Conservation (phyloP, 1,140 invertebrate genomes). For the Saccostrea echinata region DNA sequence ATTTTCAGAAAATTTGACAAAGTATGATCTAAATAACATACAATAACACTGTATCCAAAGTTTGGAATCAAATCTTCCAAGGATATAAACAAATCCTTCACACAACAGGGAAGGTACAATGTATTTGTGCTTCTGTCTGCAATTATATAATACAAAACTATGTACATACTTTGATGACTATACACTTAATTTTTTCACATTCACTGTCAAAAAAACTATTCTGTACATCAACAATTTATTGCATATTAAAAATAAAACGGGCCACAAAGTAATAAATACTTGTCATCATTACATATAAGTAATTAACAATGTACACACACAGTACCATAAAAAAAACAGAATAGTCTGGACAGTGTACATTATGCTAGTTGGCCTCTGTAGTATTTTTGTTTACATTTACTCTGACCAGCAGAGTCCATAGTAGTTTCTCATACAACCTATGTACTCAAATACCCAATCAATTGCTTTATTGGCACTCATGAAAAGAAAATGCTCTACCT, state of each 20-base stretch:
- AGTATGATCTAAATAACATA: neutral
- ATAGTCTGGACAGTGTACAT: conserved; percentile 16
- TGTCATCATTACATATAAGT: conserved; percentile 1
- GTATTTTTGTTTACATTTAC: neutral
- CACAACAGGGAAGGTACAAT: neutral
- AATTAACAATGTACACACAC: conserved; percentile 30
- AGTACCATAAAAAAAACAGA: neutral
- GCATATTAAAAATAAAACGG: conserved; percentile 36
- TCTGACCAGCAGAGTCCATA: conserved; percentile 35
- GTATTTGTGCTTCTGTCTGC: conserved; percentile 17
- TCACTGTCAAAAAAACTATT: conserved; percentile 27
- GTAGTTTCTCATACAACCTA: neutral
- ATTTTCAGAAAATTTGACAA: neutral
- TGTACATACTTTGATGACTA: conserved; percentile 34
- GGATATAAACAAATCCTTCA: neutral
- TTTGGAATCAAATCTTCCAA: neutral
- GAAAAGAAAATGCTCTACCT: neutral
- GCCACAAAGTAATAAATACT: conserved; percentile 31
- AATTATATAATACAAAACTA: conserved; percentile 38
- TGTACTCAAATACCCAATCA: conserved; percentile 14
- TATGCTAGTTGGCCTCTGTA: conserved; percentile 33
- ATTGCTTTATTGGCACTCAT: neutral
- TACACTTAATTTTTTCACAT: conserved; percentile 23
- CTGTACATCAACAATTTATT: conserved; percentile 35
- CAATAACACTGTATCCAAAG: neutral